A percentile compares a stretch with the other conserved stretches of the same genome.
phyloP scores from a whole-genome alignment of 2,888 invertebrate genomes.

The Alitta virens region DNA sequence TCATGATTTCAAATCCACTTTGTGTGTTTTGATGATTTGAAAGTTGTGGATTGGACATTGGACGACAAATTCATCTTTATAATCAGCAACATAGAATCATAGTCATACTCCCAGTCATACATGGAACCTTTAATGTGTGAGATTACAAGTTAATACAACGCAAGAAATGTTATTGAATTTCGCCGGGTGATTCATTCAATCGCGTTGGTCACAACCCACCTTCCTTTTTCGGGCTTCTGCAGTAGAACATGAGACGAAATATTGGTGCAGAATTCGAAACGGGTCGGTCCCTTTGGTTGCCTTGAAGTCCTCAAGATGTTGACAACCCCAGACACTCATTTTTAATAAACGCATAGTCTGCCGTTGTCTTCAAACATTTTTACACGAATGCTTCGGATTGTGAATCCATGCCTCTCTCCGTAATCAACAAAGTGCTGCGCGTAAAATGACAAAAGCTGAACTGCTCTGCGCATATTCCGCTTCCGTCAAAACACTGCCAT shows the following conservation, averaged over 20 bases:
- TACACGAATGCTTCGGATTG: too few relatives aligned
- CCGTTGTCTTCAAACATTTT: neutral
- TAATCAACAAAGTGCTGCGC: too few relatives aligned
- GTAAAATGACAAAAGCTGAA: neutral
- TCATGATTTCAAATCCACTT: too few relatives aligned
- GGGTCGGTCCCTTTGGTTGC: conserved; percentile 72
- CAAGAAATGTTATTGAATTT: too few relatives aligned
- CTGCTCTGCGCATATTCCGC: conserved; percentile 15
- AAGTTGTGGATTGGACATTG: too few relatives aligned
- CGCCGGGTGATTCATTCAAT: too few relatives aligned
- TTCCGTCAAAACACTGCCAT: conserved; percentile 1
- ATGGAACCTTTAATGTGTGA: too few relatives aligned
- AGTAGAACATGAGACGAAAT: conserved; percentile 76
- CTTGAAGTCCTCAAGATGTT: conserved; percentile 78
- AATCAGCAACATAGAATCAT: too few relatives aligned
- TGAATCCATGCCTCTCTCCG: too few relatives aligned
- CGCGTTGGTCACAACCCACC: conserved; percentile 61
- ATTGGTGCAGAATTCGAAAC: conserved; percentile 78
- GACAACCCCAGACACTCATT: conserved; percentile 66
- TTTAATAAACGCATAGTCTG: neutral
- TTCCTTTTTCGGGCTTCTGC: conserved; percentile 78
- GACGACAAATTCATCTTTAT: too few relatives aligned
- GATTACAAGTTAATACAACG: neutral
- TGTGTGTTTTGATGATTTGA: too few relatives aligned
- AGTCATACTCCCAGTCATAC: too few relatives aligned